A percentile compares a stretch with the other conserved stretches of the same genome.
Evolutionary conservation across 2,797 vertebrate genomes (phyloP).

Genomic region (Tolypeutes matacus): DNA sequence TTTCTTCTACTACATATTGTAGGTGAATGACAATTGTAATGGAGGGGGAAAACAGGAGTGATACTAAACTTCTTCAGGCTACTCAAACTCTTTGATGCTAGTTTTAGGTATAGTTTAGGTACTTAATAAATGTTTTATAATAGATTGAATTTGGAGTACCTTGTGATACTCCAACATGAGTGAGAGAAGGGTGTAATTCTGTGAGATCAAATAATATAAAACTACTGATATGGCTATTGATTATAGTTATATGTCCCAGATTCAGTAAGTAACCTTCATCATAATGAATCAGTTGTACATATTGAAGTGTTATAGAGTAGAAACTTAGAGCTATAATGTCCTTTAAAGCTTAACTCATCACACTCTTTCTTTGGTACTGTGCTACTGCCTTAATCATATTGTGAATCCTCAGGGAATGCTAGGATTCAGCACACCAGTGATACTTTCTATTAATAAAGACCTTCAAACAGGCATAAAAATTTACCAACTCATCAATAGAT

Average conservation of each 20-base stretch:
- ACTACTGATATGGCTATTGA: neutral
- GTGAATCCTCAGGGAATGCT: neutral
- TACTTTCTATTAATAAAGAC: conserved; percentile 9
- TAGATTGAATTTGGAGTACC: neutral
- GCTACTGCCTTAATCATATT: neutral
- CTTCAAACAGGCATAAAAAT: neutral
- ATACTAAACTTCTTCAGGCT: neutral
- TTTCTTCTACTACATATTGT: neutral
- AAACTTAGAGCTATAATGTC: neutral
- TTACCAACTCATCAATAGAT: neutral
- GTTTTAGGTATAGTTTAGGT: neutral
- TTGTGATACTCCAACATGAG: neutral
- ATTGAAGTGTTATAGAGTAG: neutral
- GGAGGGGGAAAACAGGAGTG: neutral
- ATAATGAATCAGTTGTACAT: neutral
- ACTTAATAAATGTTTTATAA: neutral
- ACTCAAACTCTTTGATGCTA: neutral
- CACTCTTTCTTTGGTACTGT: neutral
- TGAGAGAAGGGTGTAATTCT: neutral
- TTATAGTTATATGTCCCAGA: neutral
- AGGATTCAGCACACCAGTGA: neutral
- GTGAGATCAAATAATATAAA: neutral
- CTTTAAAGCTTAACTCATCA: neutral
- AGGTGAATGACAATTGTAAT: neutral
- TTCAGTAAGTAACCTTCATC: neutral